These are phyloP conservation scores for Pandemis corylana DNA, from an alignment of 2,888 invertebrate genomes.

Conservation along the genomic window DNA sequence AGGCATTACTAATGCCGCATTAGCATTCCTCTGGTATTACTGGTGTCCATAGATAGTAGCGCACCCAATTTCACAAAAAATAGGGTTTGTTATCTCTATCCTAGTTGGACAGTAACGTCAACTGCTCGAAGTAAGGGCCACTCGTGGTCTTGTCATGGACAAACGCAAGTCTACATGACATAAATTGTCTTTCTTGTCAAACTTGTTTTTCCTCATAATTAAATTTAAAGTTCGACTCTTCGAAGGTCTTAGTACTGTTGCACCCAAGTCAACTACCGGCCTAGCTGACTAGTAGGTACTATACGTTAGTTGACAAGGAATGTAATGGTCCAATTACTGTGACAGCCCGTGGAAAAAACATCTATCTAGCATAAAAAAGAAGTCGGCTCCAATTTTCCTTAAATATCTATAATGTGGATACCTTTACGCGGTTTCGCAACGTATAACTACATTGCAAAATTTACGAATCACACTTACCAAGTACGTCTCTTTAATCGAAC, in stretches of 20 bases:
- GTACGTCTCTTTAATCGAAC: background rate
- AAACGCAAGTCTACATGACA: too few species aligned
- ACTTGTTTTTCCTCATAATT: background rate
- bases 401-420: background rate
- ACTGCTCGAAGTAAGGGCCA: too few species aligned
- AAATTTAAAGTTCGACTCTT: background rate
- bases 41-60: too few species aligned
- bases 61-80: too few species aligned
- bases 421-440: constrained; percentile 4
- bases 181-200: background rate
- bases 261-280: background rate
- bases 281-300: background rate
- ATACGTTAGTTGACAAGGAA: background rate
- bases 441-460: background rate
- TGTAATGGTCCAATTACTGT: background rate
- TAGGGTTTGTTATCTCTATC: too few species aligned
- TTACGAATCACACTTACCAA: background rate
- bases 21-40: too few species aligned
- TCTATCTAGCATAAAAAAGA: background rate
- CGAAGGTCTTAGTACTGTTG: background rate
- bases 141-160: too few species aligned
- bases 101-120: too few species aligned
- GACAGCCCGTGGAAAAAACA: background rate
- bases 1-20: too few species aligned
- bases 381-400: background rate